A percentile compares a stretch with the other conserved stretches of the same genome.
These are phyloP conservation scores for Ursus arctos DNA, from an alignment of 2,113 vertebrate genomes.

Conservation along the genomic window DNA sequence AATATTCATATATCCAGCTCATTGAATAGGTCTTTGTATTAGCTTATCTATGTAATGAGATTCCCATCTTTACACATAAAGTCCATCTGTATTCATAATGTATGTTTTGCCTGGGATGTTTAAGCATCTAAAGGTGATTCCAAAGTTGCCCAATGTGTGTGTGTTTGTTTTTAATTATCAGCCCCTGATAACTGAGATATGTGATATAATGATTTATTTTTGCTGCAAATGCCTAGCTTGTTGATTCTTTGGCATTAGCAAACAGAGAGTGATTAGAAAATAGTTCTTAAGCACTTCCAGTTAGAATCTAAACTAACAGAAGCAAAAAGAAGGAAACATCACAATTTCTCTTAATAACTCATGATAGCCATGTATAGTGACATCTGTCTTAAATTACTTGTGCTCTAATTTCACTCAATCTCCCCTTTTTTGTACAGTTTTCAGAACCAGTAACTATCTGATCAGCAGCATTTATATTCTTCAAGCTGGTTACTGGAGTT, in stretches of 20 bases:
- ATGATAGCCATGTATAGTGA: background rate
- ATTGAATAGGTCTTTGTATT: background rate
- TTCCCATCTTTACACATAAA: background rate
- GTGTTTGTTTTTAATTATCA: background rate
- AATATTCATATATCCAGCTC: background rate
- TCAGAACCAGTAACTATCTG: background rate
- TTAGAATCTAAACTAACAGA: conserved; percentile 18
- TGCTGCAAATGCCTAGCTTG: background rate
- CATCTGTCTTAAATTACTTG: background rate
- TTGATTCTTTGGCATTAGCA: conserved; percentile 4
- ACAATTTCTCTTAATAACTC: background rate
- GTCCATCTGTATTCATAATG: background rate
- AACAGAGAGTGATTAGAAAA: background rate
- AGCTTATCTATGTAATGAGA: background rate
- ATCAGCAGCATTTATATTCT: background rate
- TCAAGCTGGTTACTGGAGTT: background rate
- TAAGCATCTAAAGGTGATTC: background rate
- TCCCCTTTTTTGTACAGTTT: background rate
- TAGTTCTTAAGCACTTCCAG: background rate
- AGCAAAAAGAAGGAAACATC: background rate
- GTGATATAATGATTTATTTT: background rate
- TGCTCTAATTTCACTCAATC: background rate
- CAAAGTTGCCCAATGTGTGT: background rate
- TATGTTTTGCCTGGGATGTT: background rate
- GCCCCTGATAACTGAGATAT: background rate